These are phyloP conservation scores for Suncus etruscus DNA, from an alignment of 2,113 vertebrate genomes.

Conservation along the genomic window DNA sequence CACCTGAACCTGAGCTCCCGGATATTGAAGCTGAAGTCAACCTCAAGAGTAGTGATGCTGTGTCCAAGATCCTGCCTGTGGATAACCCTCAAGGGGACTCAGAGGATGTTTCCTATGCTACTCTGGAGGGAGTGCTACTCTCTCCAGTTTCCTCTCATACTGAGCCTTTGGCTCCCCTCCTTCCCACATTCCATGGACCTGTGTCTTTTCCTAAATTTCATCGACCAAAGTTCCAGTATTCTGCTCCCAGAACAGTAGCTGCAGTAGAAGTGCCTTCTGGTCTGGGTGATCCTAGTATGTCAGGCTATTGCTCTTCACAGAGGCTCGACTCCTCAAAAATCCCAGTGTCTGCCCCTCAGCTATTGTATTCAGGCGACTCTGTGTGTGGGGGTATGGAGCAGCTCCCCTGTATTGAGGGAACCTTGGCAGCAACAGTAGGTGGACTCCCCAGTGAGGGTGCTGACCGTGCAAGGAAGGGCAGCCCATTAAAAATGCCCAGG, in stretches of 20 bases:
- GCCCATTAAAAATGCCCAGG: conserved; percentile 82
- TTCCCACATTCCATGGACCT: background rate
- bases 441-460: background rate
- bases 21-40: too few relatives aligned
- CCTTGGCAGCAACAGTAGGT: background rate
- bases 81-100: background rate
- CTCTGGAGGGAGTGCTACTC: background rate
- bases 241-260: conserved; percentile 29
- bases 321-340: background rate
- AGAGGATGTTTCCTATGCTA: background rate
- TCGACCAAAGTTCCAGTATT: conserved; percentile 81
- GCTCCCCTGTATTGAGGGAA: background rate
- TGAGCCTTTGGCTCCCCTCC: background rate
- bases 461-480: conserved; percentile 72
- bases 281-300: rapidly evolving
- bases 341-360: background rate
- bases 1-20: too few relatives aligned
- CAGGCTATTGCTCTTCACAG: background rate
- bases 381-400: background rate
- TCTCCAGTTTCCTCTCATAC: background rate
- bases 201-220: conserved; percentile 81
- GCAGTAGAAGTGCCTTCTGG: rapidly evolving
- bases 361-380: conserved; percentile 26
- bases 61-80: conserved; percentile 77
- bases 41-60: too few relatives aligned